These are phyloP conservation scores for Pelvicachromis taeniatus DNA, from an alignment of 2,113 vertebrate genomes.

Conservation along the genomic window DNA sequence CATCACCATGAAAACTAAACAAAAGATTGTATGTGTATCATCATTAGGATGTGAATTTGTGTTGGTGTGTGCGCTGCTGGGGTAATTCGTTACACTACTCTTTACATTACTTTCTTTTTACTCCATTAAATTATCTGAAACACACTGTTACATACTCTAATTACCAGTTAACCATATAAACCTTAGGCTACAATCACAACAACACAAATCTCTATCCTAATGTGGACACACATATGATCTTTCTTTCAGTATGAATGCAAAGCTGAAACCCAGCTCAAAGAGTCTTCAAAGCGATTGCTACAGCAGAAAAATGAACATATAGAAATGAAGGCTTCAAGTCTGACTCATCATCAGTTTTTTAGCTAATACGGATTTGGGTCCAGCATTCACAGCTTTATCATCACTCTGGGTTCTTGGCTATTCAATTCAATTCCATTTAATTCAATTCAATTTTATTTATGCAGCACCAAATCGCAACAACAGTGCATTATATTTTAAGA, in stretches of 20 bases:
- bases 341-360: not conserved
- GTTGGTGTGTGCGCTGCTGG: not conserved
- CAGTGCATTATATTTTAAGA: not conserved
- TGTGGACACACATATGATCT: not conserved
- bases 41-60: not conserved
- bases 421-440: not conserved
- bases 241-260: not conserved
- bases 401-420: not conserved
- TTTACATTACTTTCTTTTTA: not conserved
- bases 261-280: not conserved
- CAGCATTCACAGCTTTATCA: not conserved
- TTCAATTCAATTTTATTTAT: not conserved
- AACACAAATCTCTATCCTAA: not conserved
- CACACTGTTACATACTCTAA: not conserved
- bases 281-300: not conserved
- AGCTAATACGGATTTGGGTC: not conserved
- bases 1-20: not conserved
- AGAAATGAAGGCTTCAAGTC: not conserved
- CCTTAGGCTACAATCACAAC: not conserved
- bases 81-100: not conserved
- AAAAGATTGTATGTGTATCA: not conserved
- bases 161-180: not conserved
- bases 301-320: not conserved
- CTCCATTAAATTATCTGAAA: not conserved
- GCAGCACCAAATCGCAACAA: not conserved